A percentile compares a stretch with the other conserved stretches of the same genome.
phyloP scores from a whole-genome alignment of 2,113 vertebrate species.

The Pimephales promelas region DNA sequence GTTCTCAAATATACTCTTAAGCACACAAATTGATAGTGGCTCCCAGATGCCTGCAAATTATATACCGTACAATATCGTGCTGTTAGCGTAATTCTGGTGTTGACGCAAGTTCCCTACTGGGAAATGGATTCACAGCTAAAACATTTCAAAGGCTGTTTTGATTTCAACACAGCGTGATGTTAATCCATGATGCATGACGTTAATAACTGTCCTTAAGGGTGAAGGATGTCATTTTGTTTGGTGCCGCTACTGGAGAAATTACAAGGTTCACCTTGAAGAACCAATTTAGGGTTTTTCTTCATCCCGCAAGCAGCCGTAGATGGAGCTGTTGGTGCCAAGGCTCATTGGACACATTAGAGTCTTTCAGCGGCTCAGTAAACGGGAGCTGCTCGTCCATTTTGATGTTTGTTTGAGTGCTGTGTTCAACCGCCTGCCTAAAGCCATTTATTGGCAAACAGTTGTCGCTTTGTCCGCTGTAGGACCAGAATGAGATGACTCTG shows the following conservation, averaged over 20 bases:
- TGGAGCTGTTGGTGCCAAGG: slow-evolving; percentile 13
- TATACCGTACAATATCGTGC: too few relatives aligned
- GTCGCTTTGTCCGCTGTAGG: not conserved
- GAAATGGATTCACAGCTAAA: not conserved
- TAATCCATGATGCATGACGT: not conserved
- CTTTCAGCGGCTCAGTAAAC: slow-evolving; percentile 19
- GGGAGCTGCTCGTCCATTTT: slow-evolving; percentile 22
- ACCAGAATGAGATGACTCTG: not conserved
- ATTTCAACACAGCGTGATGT: not conserved
- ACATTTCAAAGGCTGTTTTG: not conserved
- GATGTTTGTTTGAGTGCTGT: slow-evolving; percentile 1
- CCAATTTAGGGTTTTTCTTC: not conserved
- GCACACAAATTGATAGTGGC: too few relatives aligned
- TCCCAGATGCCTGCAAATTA: too few relatives aligned
- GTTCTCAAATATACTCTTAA: too few relatives aligned
- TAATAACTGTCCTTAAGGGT: not conserved
- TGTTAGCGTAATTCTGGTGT: too few relatives aligned
- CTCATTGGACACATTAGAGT: not conserved
- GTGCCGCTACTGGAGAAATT: not conserved
- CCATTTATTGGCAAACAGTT: slow-evolving; percentile 14
- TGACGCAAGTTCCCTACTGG: not conserved
- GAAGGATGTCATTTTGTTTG: slow-evolving; percentile 18
- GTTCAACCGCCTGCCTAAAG: not conserved
- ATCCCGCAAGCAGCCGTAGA: not conserved
- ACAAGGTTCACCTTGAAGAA: slow-evolving; percentile 1